Evolutionary conservation across 1,140 invertebrate genomes (phyloP), one percentile per base, ranked within the genome.

Genomic region (Ridgeia piscesae): DNA sequence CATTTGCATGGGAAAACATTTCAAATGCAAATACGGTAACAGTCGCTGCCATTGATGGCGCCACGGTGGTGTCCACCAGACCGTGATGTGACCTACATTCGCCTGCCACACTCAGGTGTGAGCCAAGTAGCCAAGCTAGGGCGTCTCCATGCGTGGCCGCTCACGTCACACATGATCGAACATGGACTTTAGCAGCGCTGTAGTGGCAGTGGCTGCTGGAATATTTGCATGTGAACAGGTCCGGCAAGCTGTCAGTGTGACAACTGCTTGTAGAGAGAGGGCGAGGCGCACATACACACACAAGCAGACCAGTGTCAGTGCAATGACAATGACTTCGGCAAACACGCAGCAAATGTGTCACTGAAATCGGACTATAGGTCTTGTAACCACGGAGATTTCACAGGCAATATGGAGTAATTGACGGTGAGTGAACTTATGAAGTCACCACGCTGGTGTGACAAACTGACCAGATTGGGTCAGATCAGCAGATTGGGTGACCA

Each of bases 211-310:
- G 58, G 27, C 58, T 77, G 27, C 58, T 77, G 58, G 58, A 77
- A 77, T 77, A 77, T 77, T 77, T 77, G 58, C 58, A 77, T 77
- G 58, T 77, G 58, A 77, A 77, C 58, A 77, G 58, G 58, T 77
- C 58, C 11, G 58, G 58, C 58, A 27, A 77, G 58, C 58, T 77
- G 58, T 77, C 58, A 77, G 6, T 77, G 58, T 77, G 58, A 6
- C 58, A 77, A 77, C 58, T 77, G 27, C 58, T 4, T 77, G 17
- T 0, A 31, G 27, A 31, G 58, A 77, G 58, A 21, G 58, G 11
- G 58, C 11, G 58, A 21, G 11, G 42, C 42, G 11, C 11, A 42
- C 42, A 4, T 11, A 42, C 42, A 42, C 42, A 42, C 42, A 4
- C 42, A 42, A 4, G 11, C 42, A 42, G 42, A 42, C 11, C 42